phyloP scores from a whole-genome alignment of 2,888 invertebrate species.

The Anagyrus pseudococci region DNA sequence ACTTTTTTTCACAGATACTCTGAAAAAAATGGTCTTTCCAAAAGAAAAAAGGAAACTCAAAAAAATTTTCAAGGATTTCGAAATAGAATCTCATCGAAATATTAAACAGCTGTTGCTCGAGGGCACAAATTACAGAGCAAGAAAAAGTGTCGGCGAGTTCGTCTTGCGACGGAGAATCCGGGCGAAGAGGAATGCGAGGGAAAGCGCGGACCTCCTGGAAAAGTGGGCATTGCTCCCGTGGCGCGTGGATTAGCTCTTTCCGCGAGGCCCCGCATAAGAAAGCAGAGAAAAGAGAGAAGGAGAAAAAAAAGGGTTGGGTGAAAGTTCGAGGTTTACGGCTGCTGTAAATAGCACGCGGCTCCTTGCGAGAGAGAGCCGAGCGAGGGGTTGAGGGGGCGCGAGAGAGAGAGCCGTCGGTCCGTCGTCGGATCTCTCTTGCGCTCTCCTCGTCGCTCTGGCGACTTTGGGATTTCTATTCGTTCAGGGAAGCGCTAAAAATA shows the following conservation, averaged over 20 bases:
- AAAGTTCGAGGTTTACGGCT: constrained; percentile 57
- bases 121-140: too few species aligned
- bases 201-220: constrained; percentile 26
- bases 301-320: constrained; percentile 55
- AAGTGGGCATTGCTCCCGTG: background rate
- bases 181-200: constrained; percentile 30
- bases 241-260: constrained; percentile 22
- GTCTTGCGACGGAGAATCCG: background rate
- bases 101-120: constrained; percentile 16
- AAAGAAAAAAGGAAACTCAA: constrained; percentile 9
- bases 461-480: constrained; percentile 27
- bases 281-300: constrained; percentile 4
- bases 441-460: constrained; percentile 9
- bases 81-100: constrained; percentile 6
- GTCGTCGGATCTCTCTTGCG: constrained; percentile 17
- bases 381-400: constrained; percentile 48
- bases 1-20: constrained; percentile 4
- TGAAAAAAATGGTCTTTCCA: background rate
- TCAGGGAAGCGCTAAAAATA: constrained; percentile 36
- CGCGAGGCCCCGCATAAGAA: background rate
- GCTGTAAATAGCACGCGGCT: constrained; percentile 53
- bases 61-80: too few species aligned
- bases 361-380: constrained; percentile 42
- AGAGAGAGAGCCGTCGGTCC: constrained; percentile 13
- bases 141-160: too few species aligned